Conservation (phyloP, 2,888 invertebrate genomes). For the Pristionchus japonicus region DNA sequence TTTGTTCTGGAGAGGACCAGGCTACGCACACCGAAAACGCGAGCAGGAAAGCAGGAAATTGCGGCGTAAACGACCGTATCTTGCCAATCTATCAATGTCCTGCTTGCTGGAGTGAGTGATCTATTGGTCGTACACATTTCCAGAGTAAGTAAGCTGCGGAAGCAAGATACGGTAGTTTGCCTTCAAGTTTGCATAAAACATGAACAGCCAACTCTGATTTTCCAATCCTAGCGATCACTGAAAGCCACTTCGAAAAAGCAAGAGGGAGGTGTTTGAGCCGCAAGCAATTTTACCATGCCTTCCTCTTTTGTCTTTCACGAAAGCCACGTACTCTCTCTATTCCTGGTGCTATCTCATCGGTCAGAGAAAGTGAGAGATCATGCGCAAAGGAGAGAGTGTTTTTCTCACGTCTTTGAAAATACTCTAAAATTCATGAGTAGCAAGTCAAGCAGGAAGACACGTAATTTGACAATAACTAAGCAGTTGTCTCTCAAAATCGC, state of each 20-base stretch:
- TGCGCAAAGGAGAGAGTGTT: background rate
- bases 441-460: constrained; percentile 20
- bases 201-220: too few species aligned
- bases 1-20: too few species aligned
- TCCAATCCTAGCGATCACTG: too few species aligned
- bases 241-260: too few species aligned
- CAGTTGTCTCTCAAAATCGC: background rate
- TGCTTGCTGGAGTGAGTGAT: background rate
- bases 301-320: background rate
- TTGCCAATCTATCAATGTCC: background rate
- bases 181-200: too few species aligned
- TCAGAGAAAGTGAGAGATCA: background rate
- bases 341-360: background rate
- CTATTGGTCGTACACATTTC: background rate
- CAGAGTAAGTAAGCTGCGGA: too few species aligned
- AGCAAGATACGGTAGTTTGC: too few species aligned
- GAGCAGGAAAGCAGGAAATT: background rate
- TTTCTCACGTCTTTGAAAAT: background rate
- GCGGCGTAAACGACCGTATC: background rate
- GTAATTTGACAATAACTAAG: background rate
- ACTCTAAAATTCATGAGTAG: constrained; percentile 31
- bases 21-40: too few species aligned
- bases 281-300: background rate
- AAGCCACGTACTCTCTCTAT: background rate
- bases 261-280: background rate